Percentiles rank a stretch among this genome's conserved stretches.
These are phyloP conservation scores for Eudasyphora cyanicolor DNA, from an alignment of 2,888 invertebrate species.

Conservation along the genomic window DNA sequence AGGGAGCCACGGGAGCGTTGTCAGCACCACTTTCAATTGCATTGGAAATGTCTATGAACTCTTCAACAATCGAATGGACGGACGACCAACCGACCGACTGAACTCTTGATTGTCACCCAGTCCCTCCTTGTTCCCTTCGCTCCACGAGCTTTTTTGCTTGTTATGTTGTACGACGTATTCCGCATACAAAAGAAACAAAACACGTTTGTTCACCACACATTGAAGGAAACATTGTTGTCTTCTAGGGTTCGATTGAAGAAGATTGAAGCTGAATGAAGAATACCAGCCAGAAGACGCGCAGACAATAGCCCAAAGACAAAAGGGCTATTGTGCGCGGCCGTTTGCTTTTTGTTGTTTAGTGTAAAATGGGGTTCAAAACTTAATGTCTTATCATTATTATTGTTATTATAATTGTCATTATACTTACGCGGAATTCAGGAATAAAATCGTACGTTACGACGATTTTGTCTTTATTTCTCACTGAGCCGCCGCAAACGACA, in stretches of 20 bases:
- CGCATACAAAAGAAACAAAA: conserved; percentile 46
- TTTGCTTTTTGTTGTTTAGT: conserved; percentile 37
- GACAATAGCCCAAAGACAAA: too few relatives aligned
- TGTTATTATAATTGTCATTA: conserved; percentile 33
- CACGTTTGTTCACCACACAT: conserved; percentile 60
- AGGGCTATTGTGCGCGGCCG: conserved; percentile 44
- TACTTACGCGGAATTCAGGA: background rate
- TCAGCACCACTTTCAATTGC: conserved; percentile 35
- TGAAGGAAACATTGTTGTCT: conserved; percentile 38
- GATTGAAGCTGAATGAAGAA: background rate
- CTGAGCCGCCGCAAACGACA: background rate
- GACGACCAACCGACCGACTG: background rate
- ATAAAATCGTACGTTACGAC: conserved; percentile 27
- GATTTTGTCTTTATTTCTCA: conserved; percentile 34
- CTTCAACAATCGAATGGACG: background rate
- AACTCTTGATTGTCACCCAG: background rate
- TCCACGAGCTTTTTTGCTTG: conserved; percentile 35
- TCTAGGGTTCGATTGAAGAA: conserved; percentile 30
- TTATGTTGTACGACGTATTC: background rate
- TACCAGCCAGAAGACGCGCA: conserved; percentile 14
- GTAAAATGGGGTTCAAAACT: conserved; percentile 51
- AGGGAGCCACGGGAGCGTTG: conserved; percentile 29
- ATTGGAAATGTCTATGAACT: conserved; percentile 60
- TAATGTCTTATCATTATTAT: conserved; percentile 46
- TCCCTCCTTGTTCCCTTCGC: conserved; percentile 16